Conservation (phyloP, 2,888 invertebrate species). For the Chrysolina haemoptera region DNA sequence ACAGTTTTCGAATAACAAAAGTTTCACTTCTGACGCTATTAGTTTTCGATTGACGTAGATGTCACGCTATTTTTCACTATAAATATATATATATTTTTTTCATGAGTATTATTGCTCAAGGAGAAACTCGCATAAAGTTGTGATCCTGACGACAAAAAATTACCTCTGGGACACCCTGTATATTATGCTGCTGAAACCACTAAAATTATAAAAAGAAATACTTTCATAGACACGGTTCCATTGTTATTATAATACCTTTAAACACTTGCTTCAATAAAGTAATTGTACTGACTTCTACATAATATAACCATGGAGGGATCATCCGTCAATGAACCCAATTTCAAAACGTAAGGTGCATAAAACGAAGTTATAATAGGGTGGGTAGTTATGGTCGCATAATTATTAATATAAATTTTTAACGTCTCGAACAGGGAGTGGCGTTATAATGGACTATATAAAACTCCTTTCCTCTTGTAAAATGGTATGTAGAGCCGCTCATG, state of each 20-base stretch:
- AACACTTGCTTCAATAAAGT: background rate
- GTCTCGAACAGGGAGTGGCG: constrained; percentile 36
- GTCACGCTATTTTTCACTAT: no score
- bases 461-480: constrained; percentile 26
- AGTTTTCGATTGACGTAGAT: no score
- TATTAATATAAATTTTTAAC: constrained; percentile 25
- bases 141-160: no score
- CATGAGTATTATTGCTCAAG: no score
- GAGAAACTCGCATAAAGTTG: no score
- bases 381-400: constrained; percentile 26
- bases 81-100: no score
- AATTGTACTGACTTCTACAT: background rate
- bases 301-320: background rate
- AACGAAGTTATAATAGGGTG: constrained; percentile 31
- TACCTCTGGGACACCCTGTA: no score
- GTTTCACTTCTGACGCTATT: no score
- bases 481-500: constrained; percentile 50
- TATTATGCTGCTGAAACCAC: no score
- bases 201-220: no score
- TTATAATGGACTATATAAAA: constrained; percentile 35
- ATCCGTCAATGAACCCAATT: constrained; percentile 24
- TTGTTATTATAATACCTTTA: background rate
- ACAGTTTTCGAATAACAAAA: no score
- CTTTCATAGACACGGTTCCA: background rate
- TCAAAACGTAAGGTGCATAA: constrained; percentile 25